These are phyloP conservation scores for Lepus europaeus DNA, from an alignment of 2,113 vertebrate genomes.

Conservation along the genomic window DNA sequence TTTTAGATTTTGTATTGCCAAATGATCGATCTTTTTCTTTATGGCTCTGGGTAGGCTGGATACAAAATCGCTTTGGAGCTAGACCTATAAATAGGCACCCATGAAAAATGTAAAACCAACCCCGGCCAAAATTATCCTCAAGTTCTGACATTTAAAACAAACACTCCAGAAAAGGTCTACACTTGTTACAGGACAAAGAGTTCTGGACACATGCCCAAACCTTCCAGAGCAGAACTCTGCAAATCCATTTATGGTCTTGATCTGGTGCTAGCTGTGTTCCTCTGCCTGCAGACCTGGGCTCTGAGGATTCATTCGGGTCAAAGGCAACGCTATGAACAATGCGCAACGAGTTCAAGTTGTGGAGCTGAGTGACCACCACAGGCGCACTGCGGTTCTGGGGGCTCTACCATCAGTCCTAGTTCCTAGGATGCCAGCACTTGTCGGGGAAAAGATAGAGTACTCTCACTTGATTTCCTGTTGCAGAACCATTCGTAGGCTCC, in stretches of 20 bases:
- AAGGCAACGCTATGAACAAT: neutral
- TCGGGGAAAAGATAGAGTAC: neutral
- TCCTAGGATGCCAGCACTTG: neutral
- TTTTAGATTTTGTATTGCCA: neutral
- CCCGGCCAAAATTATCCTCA: slow-evolving; percentile 42
- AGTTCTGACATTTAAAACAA: slow-evolving; percentile 67
- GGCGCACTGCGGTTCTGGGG: accelerated
- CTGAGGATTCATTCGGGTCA: neutral
- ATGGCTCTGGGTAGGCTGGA: neutral
- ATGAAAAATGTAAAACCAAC: slow-evolving; percentile 20
- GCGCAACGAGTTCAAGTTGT: neutral
- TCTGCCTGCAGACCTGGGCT: neutral
- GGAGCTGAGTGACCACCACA: neutral
- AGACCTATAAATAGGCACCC: slow-evolving; percentile 48
- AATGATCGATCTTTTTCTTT: slow-evolving; percentile 21
- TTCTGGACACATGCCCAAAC: slow-evolving; percentile 62
- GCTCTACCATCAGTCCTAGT: too few species aligned
- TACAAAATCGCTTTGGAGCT: slow-evolving; percentile 3
- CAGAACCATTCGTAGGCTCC: too few species aligned
- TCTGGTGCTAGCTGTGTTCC: neutral
- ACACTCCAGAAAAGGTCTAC: slow-evolving; percentile 60
- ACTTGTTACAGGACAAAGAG: slow-evolving; percentile 2
- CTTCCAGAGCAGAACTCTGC: slow-evolving; percentile 9
- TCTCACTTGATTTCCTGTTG: neutral
- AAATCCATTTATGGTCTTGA: slow-evolving; percentile 73